phyloP scores from a whole-genome alignment of 2,113 vertebrate genomes.

The Neomonachus schauinslandi region DNA sequence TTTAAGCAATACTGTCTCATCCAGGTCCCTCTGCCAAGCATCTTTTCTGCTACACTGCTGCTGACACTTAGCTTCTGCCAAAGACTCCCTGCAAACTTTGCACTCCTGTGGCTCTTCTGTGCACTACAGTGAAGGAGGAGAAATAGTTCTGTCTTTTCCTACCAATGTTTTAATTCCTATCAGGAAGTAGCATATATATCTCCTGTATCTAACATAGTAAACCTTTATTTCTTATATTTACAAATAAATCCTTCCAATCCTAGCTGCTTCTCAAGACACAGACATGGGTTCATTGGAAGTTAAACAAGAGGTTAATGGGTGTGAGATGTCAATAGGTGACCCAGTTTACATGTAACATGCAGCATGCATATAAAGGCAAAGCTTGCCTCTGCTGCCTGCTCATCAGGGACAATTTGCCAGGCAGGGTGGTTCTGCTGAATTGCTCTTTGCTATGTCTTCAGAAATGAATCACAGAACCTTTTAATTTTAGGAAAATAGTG shows the following conservation, averaged over 20 bases:
- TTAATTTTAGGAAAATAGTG: neutral
- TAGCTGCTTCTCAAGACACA: neutral
- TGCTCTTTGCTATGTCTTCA: neutral
- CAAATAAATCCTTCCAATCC: neutral
- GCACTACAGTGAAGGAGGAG: neutral
- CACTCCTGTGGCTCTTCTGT: neutral
- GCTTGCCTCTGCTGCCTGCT: too few relatives aligned
- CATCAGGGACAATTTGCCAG: neutral
- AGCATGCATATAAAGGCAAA: neutral
- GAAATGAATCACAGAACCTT: constrained; percentile 12
- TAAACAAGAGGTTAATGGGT: neutral
- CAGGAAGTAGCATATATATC: neutral
- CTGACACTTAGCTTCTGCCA: neutral
- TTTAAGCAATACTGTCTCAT: neutral
- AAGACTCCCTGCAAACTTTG: neutral
- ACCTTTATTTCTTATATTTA: neutral
- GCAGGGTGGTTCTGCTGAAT: neutral
- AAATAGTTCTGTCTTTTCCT: neutral
- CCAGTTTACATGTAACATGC: neutral
- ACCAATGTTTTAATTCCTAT: neutral
- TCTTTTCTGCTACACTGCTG: neutral
- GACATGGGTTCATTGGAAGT: neutral
- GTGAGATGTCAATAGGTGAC: neutral
- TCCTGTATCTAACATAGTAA: neutral
- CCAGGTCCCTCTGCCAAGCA: neutral